Conservation (phyloP, 2,113 vertebrate species). For the Neolamprologus hecqui region DNA sequence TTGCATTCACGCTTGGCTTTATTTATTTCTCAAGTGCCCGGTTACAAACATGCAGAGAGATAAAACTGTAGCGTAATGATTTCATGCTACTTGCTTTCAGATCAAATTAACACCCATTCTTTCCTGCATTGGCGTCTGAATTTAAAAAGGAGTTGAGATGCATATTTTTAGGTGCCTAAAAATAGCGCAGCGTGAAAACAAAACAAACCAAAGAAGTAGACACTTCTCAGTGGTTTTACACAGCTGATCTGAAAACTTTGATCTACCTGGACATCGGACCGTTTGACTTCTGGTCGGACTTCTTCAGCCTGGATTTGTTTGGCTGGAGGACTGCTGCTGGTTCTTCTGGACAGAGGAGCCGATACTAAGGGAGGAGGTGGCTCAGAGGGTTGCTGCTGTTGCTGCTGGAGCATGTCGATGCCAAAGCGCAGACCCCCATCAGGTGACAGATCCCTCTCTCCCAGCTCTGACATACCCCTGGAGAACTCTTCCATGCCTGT, state of each 20-base stretch:
- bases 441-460: slow-evolving; percentile 76
- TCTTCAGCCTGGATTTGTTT: slow-evolving; percentile 49
- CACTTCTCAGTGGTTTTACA: neutral
- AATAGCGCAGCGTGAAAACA: neutral
- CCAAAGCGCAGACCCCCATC: slow-evolving; percentile 77
- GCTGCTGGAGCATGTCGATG: slow-evolving; percentile 60
- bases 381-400: slow-evolving; percentile 38
- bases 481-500: slow-evolving; percentile 95
- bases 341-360: slow-evolving; percentile 24
- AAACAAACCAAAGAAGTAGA: neutral
- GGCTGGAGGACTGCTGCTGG: slow-evolving; percentile 49
- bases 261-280: slow-evolving; percentile 54
- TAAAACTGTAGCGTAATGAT: neutral
- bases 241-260: neutral
- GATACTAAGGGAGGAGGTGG: slow-evolving; percentile 28
- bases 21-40: neutral
- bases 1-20: neutral
- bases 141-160: neutral
- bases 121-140: neutral
- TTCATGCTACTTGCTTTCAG: neutral
- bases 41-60: neutral
- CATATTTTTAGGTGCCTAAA: neutral
- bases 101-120: neutral
- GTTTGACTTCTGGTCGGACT: slow-evolving; percentile 42
- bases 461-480: slow-evolving; percentile 86